phyloP scores from a whole-genome alignment of 2,113 vertebrate genomes.

The Sinocyclocheilus maitianheensis region DNA sequence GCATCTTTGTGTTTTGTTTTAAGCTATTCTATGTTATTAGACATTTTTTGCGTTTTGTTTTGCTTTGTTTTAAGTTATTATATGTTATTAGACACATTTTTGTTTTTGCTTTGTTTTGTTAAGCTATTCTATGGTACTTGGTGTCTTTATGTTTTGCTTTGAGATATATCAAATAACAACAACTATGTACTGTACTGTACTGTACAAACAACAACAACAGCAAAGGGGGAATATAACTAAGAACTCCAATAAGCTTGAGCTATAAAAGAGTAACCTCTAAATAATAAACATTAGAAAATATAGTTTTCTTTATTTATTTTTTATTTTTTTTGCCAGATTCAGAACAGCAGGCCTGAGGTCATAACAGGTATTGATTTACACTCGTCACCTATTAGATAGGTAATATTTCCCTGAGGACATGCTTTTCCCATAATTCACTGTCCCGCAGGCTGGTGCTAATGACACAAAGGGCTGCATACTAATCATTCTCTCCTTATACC shows the following conservation, averaged over 20 bases:
- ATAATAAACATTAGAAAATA: not conserved
- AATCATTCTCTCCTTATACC: constrained; percentile 72
- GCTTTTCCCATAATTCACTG: constrained; percentile 71
- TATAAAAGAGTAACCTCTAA: not conserved
- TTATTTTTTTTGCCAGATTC: not conserved
- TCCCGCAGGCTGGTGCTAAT: constrained; percentile 68
- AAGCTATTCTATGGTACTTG: no score
- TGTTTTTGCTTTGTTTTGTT: no score
- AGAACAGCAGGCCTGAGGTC: not conserved
- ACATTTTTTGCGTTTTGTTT: no score
- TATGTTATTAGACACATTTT: no score
- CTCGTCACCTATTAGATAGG: constrained; percentile 72
- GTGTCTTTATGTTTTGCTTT: no score
- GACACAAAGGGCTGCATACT: constrained; percentile 75
- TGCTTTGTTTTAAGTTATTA: no score
- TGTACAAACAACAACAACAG: no score
- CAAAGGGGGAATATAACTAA: not conserved
- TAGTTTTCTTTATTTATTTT: no score
- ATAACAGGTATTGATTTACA: constrained; percentile 71
- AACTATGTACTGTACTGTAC: no score
- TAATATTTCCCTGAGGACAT: constrained; percentile 68
- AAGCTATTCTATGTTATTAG: no score
- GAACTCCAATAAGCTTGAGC: not conserved
- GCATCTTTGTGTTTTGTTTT: no score
- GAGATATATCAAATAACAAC: no score